Conservation (phyloP, 2,113 vertebrate species). For the Petroica traversi region DNA sequence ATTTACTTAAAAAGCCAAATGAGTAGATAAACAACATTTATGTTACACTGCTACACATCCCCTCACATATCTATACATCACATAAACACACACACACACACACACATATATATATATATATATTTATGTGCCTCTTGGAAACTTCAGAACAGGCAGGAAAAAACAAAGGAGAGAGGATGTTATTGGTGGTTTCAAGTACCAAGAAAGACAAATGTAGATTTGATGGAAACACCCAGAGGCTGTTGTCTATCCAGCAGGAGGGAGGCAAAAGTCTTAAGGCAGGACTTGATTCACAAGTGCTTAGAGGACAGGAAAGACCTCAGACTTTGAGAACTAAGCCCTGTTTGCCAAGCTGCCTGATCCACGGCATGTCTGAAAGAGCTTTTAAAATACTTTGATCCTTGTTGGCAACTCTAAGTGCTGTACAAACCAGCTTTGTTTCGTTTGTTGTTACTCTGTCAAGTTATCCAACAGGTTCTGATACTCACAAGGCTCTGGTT, state of each 20-base stretch:
- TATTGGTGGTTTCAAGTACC: background rate
- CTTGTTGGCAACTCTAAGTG: background rate
- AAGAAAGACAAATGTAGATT: background rate
- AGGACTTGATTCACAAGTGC: background rate
- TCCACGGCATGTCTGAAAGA: background rate
- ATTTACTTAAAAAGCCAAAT: background rate
- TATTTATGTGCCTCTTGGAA: background rate
- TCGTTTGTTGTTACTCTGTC: background rate
- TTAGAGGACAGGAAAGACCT: background rate
- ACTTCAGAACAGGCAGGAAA: background rate
- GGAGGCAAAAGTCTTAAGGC: background rate
- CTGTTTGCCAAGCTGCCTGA: background rate
- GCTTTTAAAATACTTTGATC: background rate
- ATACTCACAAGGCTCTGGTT: slow-evolving; percentile 92
- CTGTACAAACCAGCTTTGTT: background rate
- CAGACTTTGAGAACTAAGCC: background rate
- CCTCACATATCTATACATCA: background rate
- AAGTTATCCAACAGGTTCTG: background rate
- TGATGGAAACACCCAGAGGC: background rate
- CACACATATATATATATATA: background rate
- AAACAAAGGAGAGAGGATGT: background rate
- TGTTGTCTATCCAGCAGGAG: background rate
- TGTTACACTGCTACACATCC: background rate
- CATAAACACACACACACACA: background rate
- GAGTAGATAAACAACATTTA: background rate